Evolutionary conservation across 2,888 invertebrate genomes (phyloP).

Genomic region (Lochmaea crataegi): DNA sequence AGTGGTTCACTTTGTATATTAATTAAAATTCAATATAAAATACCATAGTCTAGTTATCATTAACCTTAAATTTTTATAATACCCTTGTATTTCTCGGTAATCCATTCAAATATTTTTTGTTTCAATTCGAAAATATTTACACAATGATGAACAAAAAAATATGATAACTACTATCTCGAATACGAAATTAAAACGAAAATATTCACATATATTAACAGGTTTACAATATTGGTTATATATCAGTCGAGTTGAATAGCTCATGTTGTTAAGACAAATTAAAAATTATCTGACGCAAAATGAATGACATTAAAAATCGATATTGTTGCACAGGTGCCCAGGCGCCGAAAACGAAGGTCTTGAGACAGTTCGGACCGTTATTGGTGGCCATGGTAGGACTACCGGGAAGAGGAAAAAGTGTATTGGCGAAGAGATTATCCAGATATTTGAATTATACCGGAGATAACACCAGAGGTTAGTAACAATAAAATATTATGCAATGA

Average conservation of each 20-base stretch:
- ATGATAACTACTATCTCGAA: slow-evolving; percentile 22
- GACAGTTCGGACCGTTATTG: slow-evolving; percentile 77
- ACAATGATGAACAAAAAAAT: neutral
- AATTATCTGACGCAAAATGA: slow-evolving; percentile 34
- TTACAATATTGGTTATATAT: neutral
- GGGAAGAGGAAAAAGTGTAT: slow-evolving; percentile 92
- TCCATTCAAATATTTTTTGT: neutral
- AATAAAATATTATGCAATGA: neutral
- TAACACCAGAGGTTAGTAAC: slow-evolving; percentile 77
- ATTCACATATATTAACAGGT: slow-evolving; percentile 1
- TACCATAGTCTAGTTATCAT: neutral
- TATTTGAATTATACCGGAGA: slow-evolving; percentile 94
- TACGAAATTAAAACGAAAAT: slow-evolving; percentile 4
- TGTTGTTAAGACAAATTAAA: slow-evolving; percentile 16
- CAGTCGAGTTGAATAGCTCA: slow-evolving; percentile 2
- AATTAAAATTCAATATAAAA: no score
- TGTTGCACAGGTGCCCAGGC: slow-evolving; percentile 56
- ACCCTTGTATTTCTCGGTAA: neutral
- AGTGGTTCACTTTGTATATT: no score
- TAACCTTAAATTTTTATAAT: neutral
- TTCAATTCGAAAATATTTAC: slow-evolving; percentile 7
- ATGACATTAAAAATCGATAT: slow-evolving; percentile 43
- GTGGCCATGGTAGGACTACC: slow-evolving; percentile 92
- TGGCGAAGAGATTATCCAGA: slow-evolving; percentile 86
- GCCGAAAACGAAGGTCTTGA: slow-evolving; percentile 57